A percentile compares a stretch with the other conserved stretches of the same genome.
Evolutionary conservation across 2,888 invertebrate species (phyloP).

Genomic region (Tipula vernalis): DNA sequence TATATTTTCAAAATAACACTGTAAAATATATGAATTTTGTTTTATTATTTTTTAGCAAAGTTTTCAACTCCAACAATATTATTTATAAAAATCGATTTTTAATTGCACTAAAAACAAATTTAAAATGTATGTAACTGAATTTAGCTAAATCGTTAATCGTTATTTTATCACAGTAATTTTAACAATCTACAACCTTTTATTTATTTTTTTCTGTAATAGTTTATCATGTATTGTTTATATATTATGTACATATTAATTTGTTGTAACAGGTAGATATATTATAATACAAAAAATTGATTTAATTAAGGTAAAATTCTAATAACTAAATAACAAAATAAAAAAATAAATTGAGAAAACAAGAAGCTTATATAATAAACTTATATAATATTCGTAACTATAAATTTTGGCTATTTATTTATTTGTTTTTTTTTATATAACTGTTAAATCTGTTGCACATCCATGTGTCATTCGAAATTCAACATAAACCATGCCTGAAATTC

Average conservation of each 20-base stretch:
- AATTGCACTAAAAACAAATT: background rate
- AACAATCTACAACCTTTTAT: background rate
- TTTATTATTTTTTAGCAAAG: background rate
- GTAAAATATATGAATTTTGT: background rate
- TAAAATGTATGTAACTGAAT: background rate
- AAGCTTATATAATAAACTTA: conserved; percentile 4
- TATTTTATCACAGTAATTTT: background rate
- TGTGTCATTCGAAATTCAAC: conserved; percentile 69
- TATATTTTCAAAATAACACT: background rate
- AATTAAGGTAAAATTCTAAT: background rate
- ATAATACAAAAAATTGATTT: background rate
- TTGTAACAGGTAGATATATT: background rate
- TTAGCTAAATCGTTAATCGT: background rate
- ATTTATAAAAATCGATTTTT: background rate
- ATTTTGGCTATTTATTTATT: background rate
- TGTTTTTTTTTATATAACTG: background rate
- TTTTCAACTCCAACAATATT: background rate
- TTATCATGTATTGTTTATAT: background rate
- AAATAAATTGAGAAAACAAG: background rate
- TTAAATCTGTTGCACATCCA: conserved; percentile 45
- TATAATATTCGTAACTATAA: background rate
- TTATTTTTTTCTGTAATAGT: background rate
- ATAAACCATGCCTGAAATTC: conserved; percentile 51
- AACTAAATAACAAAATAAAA: background rate
- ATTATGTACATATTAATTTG: background rate